These are phyloP conservation scores for Omphaloscelis lunosa DNA, from an alignment of 2,888 invertebrate species.

Conservation along the genomic window DNA sequence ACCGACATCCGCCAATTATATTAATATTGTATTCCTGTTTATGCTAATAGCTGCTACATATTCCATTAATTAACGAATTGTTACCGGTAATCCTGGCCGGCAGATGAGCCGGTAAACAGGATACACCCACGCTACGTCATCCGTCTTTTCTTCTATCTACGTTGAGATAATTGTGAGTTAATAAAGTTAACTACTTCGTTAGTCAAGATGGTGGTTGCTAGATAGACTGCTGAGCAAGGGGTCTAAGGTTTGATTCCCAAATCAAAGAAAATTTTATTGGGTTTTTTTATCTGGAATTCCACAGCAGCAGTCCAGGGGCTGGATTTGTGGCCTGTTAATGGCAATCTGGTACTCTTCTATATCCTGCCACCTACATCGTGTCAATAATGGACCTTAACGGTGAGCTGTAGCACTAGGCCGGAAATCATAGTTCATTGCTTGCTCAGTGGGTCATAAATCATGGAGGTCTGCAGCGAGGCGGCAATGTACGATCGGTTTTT, in stretches of 20 bases:
- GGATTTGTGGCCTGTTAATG: neutral
- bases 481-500: too few relatives aligned
- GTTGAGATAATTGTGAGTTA: conserved; percentile 7
- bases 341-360: neutral
- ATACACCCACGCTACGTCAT: conserved; percentile 33
- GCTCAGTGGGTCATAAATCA: conserved; percentile 39
- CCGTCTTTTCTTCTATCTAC: conserved; percentile 1
- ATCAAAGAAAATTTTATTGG: neutral
- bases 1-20: conserved; percentile 19
- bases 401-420: neutral
- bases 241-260: neutral
- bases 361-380: neutral
- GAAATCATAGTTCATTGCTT: conserved; percentile 31
- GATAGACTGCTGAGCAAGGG: neutral
- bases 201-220: neutral
- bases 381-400: neutral
- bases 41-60: neutral
- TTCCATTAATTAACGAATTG: conserved; percentile 42
- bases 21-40: conserved; percentile 36
- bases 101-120: conserved; percentile 37
- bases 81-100: conserved; percentile 10
- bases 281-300: neutral
- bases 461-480: conserved; percentile 4
- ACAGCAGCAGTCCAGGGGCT: neutral
- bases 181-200: neutral